Evolutionary conservation across 2,797 vertebrate species (phyloP).

Genomic region (Cyclura pinguis): DNA sequence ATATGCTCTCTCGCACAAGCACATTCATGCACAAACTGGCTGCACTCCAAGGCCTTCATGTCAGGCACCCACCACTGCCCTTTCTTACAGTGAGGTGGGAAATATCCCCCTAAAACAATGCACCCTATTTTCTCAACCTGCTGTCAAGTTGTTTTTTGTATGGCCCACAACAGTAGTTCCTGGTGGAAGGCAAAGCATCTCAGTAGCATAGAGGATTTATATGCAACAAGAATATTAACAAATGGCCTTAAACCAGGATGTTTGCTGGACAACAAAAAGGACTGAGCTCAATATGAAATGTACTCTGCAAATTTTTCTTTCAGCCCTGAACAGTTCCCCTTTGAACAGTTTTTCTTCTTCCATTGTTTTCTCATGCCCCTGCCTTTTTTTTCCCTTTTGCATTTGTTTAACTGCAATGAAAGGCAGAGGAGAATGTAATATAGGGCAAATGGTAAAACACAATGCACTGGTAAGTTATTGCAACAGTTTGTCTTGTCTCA

Average conservation of each 20-base stretch:
- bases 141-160: background rate
- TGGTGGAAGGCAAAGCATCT: background rate
- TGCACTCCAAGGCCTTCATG: background rate
- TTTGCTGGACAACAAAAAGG: background rate
- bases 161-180: background rate
- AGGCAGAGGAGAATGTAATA: background rate
- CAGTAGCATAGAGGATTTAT: background rate
- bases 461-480: constrained; percentile 19
- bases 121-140: background rate
- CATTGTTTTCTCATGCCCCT: background rate
- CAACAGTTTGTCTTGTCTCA: constrained; percentile 13
- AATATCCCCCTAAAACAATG: background rate
- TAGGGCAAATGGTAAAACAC: constrained; percentile 10
- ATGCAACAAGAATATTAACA: constrained; percentile 22
- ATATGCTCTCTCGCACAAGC: background rate
- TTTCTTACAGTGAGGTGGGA: background rate
- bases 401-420: background rate
- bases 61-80: background rate
- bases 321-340: constrained; percentile 17
- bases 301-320: background rate
- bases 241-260: background rate
- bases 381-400: background rate
- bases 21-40: background rate
- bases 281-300: background rate
- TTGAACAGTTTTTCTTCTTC: background rate